Percentiles rank a stretch among this genome's conserved stretches.
These are phyloP conservation scores for Orbicella faveolata DNA, from an alignment of 64 coral and sea anemone genomes.

Conservation along the genomic window DNA sequence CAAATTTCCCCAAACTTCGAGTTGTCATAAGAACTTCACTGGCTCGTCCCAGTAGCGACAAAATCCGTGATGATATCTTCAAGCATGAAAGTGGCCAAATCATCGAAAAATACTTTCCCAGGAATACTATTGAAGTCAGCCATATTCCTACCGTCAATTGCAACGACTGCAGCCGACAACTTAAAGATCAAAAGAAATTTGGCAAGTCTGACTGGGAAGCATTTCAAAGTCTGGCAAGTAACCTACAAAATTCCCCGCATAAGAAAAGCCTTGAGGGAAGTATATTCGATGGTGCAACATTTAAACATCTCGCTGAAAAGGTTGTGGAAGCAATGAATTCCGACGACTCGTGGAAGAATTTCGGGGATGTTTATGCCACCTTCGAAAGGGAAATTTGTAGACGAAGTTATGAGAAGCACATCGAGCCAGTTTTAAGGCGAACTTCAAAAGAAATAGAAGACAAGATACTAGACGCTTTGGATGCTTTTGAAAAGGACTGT, in stretches of 20 bases:
- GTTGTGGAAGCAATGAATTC: slow-evolving; percentile 22
- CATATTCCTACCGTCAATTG: slow-evolving; percentile 25
- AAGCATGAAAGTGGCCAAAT: background rate
- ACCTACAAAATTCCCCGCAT: background rate
- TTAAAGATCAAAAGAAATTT: slow-evolving; percentile 34
- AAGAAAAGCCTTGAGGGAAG: slow-evolving; percentile 47
- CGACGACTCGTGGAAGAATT: slow-evolving; percentile 3
- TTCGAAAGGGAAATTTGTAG: slow-evolving; percentile 61
- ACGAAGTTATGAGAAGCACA: slow-evolving; percentile 30
- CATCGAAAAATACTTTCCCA: slow-evolving; percentile 52
- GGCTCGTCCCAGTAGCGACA: background rate
- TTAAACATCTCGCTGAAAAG: slow-evolving; percentile 8
- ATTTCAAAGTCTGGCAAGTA: background rate
- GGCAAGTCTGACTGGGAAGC: slow-evolving; percentile 3
- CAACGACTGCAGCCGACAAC: background rate
- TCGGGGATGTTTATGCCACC: slow-evolving; percentile 42
- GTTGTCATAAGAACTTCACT: slow-evolving; percentile 46
- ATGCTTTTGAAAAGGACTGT: slow-evolving; percentile 51
- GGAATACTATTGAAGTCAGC: slow-evolving; percentile 53
- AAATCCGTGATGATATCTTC: slow-evolving; percentile 42
- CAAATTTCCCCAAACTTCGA: slow-evolving; percentile 53
- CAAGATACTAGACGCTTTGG: background rate
- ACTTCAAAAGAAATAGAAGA: background rate
- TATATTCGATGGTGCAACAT: slow-evolving; percentile 41
- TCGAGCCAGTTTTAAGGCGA: slow-evolving; percentile 22